Conservation (phyloP, 1,140 invertebrate species). For the Drosophila pruinosa region DNA sequence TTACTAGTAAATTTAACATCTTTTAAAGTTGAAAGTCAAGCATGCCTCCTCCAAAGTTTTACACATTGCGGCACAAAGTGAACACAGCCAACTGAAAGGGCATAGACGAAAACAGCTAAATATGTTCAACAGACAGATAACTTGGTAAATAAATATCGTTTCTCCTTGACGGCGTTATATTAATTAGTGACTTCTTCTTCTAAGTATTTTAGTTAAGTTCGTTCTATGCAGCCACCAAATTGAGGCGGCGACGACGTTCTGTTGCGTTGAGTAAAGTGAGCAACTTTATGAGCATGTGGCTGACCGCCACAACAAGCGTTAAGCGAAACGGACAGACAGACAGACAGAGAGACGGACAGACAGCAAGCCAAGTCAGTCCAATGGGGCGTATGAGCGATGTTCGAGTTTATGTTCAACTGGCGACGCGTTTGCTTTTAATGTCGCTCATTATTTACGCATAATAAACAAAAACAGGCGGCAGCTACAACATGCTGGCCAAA, state of each 20-base stretch:
- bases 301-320: slow-evolving; percentile 25
- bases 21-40: too few relatives aligned
- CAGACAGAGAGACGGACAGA: neutral
- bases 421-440: slow-evolving; percentile 51
- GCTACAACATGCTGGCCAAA: slow-evolving; percentile 17
- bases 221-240: slow-evolving; percentile 21
- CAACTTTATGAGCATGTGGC: slow-evolving; percentile 55
- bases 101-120: neutral
- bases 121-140: slow-evolving; percentile 23
- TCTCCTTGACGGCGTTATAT: slow-evolving; percentile 62
- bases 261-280: slow-evolving; percentile 36
- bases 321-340: neutral
- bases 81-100: neutral
- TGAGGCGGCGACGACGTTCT: slow-evolving; percentile 5
- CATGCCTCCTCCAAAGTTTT: neutral
- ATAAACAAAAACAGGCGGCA: slow-evolving; percentile 36
- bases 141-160: slow-evolving; percentile 24
- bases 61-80: neutral
- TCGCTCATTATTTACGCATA: slow-evolving; percentile 61
- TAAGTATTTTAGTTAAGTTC: slow-evolving; percentile 6
- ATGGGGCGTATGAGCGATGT: slow-evolving; percentile 56
- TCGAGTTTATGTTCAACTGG: slow-evolving; percentile 16
- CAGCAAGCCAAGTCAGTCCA: slow-evolving; percentile 1
- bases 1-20: too few relatives aligned
- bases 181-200: slow-evolving; percentile 53